These are phyloP conservation scores for Leptinotarsa undecemlineata DNA, from an alignment of 1,140 invertebrate genomes.

Conservation along the genomic window DNA sequence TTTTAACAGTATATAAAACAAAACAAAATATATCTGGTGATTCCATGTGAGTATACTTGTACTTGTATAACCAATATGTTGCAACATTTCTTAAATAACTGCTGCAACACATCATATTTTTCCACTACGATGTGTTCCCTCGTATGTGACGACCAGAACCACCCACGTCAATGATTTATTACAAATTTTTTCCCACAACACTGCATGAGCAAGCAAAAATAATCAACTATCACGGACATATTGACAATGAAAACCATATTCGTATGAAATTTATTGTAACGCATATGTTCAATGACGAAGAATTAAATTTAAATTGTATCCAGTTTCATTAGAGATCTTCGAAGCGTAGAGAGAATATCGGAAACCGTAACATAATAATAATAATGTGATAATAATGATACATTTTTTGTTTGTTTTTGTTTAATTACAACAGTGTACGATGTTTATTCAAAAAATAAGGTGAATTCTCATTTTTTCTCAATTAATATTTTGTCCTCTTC, in stretches of 20 bases:
- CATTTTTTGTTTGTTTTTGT: too few species aligned
- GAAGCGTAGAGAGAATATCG: neutral
- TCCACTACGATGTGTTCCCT: neutral
- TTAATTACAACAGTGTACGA: too few species aligned
- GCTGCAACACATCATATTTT: too few species aligned
- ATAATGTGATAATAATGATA: too few species aligned
- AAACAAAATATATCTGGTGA: too few species aligned
- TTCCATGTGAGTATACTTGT: too few species aligned
- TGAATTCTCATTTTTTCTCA: too few species aligned
- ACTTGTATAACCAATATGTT: too few species aligned
- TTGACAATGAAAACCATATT: neutral
- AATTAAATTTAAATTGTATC: neutral
- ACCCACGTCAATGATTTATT: neutral
- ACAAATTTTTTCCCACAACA: neutral
- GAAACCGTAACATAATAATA: neutral
- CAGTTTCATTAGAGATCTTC: neutral
- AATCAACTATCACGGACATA: neutral
- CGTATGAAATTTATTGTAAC: neutral
- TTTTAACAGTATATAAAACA: too few species aligned
- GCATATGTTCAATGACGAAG: neutral
- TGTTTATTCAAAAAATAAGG: too few species aligned
- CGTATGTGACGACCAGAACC: neutral
- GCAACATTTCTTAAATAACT: too few species aligned
- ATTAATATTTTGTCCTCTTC: too few species aligned
- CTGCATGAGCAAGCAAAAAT: conserved; percentile 5